phyloP scores from a whole-genome alignment of 2,888 invertebrate genomes.

The Amphipoea lucens region DNA sequence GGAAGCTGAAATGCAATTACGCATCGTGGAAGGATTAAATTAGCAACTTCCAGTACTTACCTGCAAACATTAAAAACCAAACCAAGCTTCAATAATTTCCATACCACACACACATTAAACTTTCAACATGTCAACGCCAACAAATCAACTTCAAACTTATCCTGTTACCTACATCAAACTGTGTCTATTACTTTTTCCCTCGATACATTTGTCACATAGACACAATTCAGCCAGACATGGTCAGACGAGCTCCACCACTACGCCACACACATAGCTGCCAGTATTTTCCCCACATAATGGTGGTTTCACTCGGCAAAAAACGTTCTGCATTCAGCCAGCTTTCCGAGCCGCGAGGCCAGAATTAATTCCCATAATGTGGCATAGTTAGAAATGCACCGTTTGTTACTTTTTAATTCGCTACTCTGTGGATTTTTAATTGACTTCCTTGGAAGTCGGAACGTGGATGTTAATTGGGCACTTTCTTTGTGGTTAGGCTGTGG shows the following conservation, averaged over 20 bases:
- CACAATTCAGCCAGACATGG: constrained; percentile 65
- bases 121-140: constrained; percentile 23
- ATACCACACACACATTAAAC: background rate
- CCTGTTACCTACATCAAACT: constrained; percentile 50
- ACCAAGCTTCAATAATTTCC: constrained; percentile 5
- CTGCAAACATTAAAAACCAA: background rate
- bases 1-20: background rate
- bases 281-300: constrained; percentile 76
- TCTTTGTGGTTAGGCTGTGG: constrained; percentile 45
- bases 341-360: constrained; percentile 68
- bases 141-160: constrained; percentile 37
- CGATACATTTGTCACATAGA: constrained; percentile 65
- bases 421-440: constrained; percentile 65
- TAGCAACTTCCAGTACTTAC: background rate
- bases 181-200: constrained; percentile 59
- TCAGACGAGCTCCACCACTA: constrained; percentile 58
- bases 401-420: constrained; percentile 62
- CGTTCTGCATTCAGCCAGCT: constrained; percentile 69
- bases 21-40: background rate
- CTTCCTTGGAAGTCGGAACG: constrained; percentile 55
- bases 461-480: constrained; percentile 57
- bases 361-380: constrained; percentile 69
- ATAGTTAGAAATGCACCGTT: constrained; percentile 58
- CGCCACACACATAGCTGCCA: constrained; percentile 67
- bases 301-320: constrained; percentile 77